phyloP scores from a whole-genome alignment of 2,113 vertebrate species.

The Engystomops pustulosus region DNA sequence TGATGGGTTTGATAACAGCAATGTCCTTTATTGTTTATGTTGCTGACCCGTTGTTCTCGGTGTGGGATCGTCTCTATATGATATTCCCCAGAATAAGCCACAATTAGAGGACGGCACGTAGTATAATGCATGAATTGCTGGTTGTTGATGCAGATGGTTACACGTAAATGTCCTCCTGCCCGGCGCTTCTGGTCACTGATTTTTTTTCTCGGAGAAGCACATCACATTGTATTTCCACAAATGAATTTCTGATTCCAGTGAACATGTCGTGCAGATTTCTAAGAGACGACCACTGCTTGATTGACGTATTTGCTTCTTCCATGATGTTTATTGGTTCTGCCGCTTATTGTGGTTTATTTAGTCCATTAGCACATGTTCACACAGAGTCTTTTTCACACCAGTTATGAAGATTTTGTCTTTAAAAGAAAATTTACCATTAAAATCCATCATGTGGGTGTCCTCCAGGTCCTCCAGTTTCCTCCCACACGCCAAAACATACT shows the following conservation, averaged over 20 bases:
- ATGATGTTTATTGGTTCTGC: not conserved
- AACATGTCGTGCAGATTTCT: not conserved
- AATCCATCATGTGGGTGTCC: too few relatives aligned
- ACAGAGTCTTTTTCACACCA: too few relatives aligned
- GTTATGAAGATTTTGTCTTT: too few relatives aligned
- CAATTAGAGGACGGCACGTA: not conserved
- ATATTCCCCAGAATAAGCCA: not conserved
- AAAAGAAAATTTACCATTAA: too few relatives aligned
- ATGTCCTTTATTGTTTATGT: not conserved
- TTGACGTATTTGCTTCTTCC: not conserved
- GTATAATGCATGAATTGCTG: constrained; percentile 2
- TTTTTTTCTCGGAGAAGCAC: not conserved
- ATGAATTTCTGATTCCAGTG: not conserved
- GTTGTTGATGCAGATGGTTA: not conserved
- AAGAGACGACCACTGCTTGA: not conserved
- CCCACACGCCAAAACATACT: too few relatives aligned
- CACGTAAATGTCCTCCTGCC: not conserved
- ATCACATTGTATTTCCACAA: not conserved
- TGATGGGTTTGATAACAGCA: not conserved
- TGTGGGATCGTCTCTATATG: not conserved
- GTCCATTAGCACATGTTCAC: too few relatives aligned
- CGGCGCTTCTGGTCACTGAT: not conserved
- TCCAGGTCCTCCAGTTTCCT: too few relatives aligned
- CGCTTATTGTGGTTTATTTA: too few relatives aligned
- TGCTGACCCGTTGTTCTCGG: not conserved